These are phyloP conservation scores for Meteorus colon DNA, from an alignment of 2,888 invertebrate genomes.

Conservation along the genomic window DNA sequence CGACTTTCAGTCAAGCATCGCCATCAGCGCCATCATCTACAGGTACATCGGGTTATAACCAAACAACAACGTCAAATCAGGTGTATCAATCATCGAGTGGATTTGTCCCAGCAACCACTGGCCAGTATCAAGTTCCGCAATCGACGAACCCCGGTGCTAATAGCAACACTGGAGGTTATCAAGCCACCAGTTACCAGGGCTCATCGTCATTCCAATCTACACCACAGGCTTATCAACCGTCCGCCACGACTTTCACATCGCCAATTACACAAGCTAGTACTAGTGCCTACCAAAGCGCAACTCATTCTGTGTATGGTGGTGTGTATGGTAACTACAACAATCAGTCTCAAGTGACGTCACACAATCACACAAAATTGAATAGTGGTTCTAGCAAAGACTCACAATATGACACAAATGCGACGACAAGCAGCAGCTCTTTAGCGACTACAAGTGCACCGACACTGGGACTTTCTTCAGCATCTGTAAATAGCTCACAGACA, in stretches of 20 bases:
- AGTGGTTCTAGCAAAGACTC: constrained; percentile 67
- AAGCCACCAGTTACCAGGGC: constrained; percentile 66
- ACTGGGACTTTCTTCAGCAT: constrained; percentile 66
- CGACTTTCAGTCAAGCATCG: constrained; percentile 68
- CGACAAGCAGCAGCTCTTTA: constrained; percentile 66
- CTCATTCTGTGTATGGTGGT: constrained; percentile 68
- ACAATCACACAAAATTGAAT: constrained; percentile 68
- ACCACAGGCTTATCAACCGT: constrained; percentile 68
- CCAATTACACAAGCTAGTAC: constrained; percentile 68
- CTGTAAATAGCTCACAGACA: constrained; percentile 68
- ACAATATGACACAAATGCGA: constrained; percentile 67
- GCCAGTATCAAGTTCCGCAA: constrained; percentile 65
- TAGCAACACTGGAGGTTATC: constrained; percentile 66
- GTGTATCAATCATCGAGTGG: constrained; percentile 67
- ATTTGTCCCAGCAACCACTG: constrained; percentile 68
- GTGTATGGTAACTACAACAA: constrained; percentile 66
- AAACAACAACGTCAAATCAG: constrained; percentile 68
- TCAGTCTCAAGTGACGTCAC: constrained; percentile 66
- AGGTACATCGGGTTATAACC: constrained; percentile 65
- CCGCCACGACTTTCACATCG: constrained; percentile 68
- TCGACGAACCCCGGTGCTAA: constrained; percentile 65
- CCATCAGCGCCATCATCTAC: constrained; percentile 63
- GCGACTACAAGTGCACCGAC: constrained; percentile 67
- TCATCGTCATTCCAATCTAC: constrained; percentile 68
- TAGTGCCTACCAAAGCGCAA: constrained; percentile 66